phyloP scores from a whole-genome alignment of 2,888 invertebrate genomes.

The Prosopocoilus inquinatus region DNA sequence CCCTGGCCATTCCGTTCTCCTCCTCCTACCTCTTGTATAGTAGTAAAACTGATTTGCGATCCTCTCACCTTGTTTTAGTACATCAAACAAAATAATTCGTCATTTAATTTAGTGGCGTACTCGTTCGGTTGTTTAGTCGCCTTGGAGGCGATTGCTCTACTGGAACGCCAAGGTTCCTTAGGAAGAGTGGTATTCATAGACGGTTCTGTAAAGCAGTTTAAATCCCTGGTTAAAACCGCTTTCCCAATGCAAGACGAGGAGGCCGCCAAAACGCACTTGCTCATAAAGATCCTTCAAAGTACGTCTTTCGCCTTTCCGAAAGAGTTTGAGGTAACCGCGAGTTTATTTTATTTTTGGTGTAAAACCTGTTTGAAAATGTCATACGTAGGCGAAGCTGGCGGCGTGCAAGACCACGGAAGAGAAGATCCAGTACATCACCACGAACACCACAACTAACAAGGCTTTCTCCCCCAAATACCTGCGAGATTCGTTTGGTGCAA shows the following conservation, averaged over 20 bases:
- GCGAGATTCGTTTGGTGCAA: not conserved
- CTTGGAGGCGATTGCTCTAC: conserved; percentile 67
- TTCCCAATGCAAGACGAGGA: conserved; percentile 49
- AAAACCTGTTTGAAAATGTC: not conserved
- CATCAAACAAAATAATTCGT: not conserved
- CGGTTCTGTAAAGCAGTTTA: conserved; percentile 69
- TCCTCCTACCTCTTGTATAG: too few species aligned
- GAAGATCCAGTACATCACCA: not conserved
- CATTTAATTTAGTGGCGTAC: conserved; percentile 77
- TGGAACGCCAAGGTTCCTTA: conserved; percentile 61
- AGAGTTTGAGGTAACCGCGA: too few species aligned
- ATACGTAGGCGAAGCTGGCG: not conserved
- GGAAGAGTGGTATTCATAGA: conserved; percentile 73
- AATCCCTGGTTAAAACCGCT: conserved; percentile 51
- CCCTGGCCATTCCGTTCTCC: too few species aligned
- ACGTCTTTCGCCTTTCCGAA: too few species aligned
- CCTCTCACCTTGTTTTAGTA: not conserved
- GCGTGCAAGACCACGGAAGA: not conserved
- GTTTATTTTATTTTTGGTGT: not conserved
- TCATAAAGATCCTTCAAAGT: conserved; percentile 34
- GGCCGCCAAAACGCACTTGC: conserved; percentile 55
- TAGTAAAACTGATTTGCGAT: too few species aligned
- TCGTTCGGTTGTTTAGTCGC: conserved; percentile 80
- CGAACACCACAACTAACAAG: not conserved
- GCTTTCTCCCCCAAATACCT: not conserved